These are phyloP conservation scores for Apamea sordens DNA, from an alignment of 2,888 invertebrate species.

Conservation along the genomic window DNA sequence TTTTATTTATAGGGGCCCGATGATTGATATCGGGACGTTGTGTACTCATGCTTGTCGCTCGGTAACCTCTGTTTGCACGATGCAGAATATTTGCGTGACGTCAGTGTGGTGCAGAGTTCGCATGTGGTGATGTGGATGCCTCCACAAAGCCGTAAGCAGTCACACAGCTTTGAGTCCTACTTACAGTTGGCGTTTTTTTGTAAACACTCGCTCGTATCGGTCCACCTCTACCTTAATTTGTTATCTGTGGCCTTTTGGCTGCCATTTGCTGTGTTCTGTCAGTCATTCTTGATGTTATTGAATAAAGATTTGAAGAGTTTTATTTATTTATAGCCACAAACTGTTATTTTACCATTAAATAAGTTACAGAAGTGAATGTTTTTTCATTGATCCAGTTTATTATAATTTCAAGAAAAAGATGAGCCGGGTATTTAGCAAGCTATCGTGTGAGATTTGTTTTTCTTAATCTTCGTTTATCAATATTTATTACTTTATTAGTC, in stretches of 20 bases:
- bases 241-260: slow-evolving; percentile 73
- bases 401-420: slow-evolving; percentile 69
- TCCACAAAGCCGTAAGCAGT: not conserved
- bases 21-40: not conserved
- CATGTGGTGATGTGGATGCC: not conserved
- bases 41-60: not conserved
- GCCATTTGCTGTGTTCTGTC: slow-evolving; percentile 88
- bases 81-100: not conserved
- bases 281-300: slow-evolving; percentile 88
- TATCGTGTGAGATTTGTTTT: slow-evolving; percentile 80
- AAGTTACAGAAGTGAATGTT: slow-evolving; percentile 68
- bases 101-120: not conserved
- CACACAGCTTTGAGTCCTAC: not conserved
- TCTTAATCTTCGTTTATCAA: slow-evolving; percentile 61
- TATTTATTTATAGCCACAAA: slow-evolving; percentile 63
- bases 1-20: too few relatives aligned
- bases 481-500: slow-evolving; percentile 54
- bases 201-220: not conserved
- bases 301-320: slow-evolving; percentile 74
- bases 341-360: slow-evolving; percentile 61
- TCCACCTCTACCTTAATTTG: slow-evolving; percentile 34
- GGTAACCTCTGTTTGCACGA: too few relatives aligned
- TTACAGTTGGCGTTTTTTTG: not conserved
- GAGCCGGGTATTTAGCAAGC: slow-evolving; percentile 71
- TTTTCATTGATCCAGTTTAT: slow-evolving; percentile 64